Percentiles rank a stretch among this genome's conserved stretches.
Evolutionary conservation across 2,888 invertebrate genomes (phyloP).

Genomic region (Abrostola triplasia): DNA sequence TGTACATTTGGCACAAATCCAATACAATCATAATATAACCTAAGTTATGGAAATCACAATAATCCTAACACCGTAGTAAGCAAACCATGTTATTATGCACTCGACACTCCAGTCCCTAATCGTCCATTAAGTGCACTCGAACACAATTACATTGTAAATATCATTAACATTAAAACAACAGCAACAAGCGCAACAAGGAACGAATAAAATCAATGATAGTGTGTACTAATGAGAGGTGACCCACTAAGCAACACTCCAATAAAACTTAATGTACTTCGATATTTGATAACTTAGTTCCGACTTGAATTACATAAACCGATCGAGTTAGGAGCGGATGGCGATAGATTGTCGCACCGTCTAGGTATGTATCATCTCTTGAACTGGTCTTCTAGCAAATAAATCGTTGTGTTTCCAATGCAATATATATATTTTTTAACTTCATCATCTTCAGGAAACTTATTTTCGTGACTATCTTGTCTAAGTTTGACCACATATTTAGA

Average conservation of each 20-base stretch:
- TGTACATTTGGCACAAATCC: constrained; percentile 33
- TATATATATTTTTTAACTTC: too few relatives aligned
- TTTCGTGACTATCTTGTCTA: too few relatives aligned
- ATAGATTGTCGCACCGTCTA: background rate
- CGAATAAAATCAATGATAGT: constrained; percentile 18
- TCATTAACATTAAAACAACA: constrained; percentile 9
- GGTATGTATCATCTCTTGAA: background rate
- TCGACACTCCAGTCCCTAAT: background rate
- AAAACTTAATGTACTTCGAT: constrained; percentile 57
- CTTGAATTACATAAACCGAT: constrained; percentile 50
- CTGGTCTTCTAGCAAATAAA: background rate
- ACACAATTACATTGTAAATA: constrained; percentile 15
- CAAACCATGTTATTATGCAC: background rate
- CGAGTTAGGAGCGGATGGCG: constrained; percentile 34
- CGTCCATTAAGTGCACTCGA: constrained; percentile 8
- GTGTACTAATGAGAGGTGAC: constrained; percentile 51
- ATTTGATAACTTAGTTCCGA: constrained; percentile 61
- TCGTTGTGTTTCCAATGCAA: too few relatives aligned
- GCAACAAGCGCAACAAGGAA: constrained; percentile 16
- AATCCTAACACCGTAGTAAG: background rate
- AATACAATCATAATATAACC: constrained; percentile 4
- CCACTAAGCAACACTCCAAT: constrained; percentile 50
- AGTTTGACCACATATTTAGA: too few relatives aligned
- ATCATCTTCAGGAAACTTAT: too few relatives aligned
- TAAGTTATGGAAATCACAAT: constrained; percentile 2